phyloP scores from a whole-genome alignment of 2,797 vertebrate species.

The Poeciliopsis infans region DNA sequence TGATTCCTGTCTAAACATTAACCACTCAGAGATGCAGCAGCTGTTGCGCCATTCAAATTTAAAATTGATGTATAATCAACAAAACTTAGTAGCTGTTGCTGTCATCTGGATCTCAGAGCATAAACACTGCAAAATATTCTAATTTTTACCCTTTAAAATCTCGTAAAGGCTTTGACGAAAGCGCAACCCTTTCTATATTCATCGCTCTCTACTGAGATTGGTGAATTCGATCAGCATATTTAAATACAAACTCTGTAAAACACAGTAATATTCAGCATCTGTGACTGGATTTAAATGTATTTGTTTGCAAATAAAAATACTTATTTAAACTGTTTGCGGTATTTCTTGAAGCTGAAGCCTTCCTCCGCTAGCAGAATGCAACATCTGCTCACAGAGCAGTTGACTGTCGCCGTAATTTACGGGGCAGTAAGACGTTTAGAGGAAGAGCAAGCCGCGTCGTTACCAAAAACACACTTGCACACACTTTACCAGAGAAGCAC shows the following conservation, averaged over 20 bases:
- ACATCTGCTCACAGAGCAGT: constrained; percentile 26
- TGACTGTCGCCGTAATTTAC: constrained; percentile 36
- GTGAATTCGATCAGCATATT: not conserved
- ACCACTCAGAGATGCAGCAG: not conserved
- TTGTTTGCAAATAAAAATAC: not conserved
- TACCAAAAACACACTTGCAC: constrained; percentile 12
- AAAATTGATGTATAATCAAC: not conserved
- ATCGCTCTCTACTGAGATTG: not conserved
- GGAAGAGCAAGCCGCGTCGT: constrained; percentile 31
- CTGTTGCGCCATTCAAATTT: not conserved
- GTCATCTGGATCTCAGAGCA: not conserved
- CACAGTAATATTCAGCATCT: not conserved
- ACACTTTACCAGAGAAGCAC: constrained; percentile 2
- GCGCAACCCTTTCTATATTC: not conserved
- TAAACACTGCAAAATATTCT: not conserved
- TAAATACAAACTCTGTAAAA: not conserved
- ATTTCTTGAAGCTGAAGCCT: constrained; percentile 16
- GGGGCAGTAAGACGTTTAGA: constrained; percentile 21
- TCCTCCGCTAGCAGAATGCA: constrained; percentile 12
- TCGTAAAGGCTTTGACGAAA: not conserved
- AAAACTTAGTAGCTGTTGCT: not conserved
- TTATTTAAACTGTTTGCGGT: not conserved
- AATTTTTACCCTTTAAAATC: not conserved
- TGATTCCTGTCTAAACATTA: not conserved
- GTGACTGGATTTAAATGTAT: not conserved